Base-by-base conservation (phyloP, 1,140 invertebrate genomes). In the Adoxophyes honmai region DNA sequence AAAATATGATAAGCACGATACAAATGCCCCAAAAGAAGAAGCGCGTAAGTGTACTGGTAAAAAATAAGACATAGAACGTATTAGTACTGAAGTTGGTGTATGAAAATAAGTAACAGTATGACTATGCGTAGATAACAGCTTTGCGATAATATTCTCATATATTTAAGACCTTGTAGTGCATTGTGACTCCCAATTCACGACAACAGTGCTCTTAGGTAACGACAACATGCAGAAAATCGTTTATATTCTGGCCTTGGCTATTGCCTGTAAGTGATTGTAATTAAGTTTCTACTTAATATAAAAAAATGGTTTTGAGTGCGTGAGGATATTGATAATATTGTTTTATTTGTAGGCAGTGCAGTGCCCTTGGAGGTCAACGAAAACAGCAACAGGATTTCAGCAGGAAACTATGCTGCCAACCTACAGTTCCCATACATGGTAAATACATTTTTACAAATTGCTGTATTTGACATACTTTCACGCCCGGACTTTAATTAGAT, bases 341-440 rank as follows among this genome's bases (percentile, higher is more conserved):
- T 28, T 48, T 48, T 48, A 16, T 48, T 48, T 48, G 1, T 48
- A 48, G 42, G 42, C 42, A 48, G 18, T 48, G 42, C 42, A 48
- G 18, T 28, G 18, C 28, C 42, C 18, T 16, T 48, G 10, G 42
- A 48, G 21, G 42, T 48, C 10, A 21, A 33, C 6, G 42, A 48
- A 11, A 6, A 10, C 21, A 11, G 16, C 6, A 48, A 48, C 11
- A 48, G 42, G 21, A 48, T 48, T 11, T 16, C 42, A n/a, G 21
- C 11, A 7, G 42, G 42, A 11, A 18, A 1, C 18, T 16, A 21
- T 28, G 18, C 42, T 15, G 18, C 21, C 4, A 48, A 48, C 21
- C 42, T 48, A 0, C 42, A 48, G 21, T 48, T 48, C 11, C 18
- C 42, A 11, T 48, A 21, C 6, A 18, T 18, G 42, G 42, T 48